Base-by-base conservation (phyloP, 2,888 invertebrate species). In the Atethmia centrago region DNA sequence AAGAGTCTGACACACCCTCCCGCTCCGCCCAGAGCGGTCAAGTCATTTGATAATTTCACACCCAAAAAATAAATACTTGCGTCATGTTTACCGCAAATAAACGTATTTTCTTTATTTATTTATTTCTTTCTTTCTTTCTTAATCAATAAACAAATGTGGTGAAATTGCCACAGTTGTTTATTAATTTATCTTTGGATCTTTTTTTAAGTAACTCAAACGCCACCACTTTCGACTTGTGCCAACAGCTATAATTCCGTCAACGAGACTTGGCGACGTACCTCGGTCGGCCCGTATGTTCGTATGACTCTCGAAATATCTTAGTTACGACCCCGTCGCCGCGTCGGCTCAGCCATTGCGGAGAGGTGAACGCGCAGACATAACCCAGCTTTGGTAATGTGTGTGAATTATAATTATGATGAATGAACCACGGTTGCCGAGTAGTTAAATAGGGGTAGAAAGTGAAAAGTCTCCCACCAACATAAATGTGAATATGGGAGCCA, bases 231-330 rank as follows among this genome's bases (percentile, higher is more conserved):
- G 45, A 70, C 69, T 89, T 91, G 72, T 47, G 28, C 88, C 91
- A 87, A n/a, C 64, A 36, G 62, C 82, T 84, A 85, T 93, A 92
- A 93, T 91, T 92, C 89, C 88, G 87, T 87, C 90, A 91, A 93
- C 91, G 91, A 92, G 89, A 85, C 91, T 87, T 88, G 90, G 88
- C 90, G 88, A 75, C 90, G 90, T 76, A 77, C 77, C 51, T 75
- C 73, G 67, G 65, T 89, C 87, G 89, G 86, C 89, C 90, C 91
- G 89, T 92, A 92, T 92, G 92, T 91, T 91, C 90, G 90, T 92
- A 90, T 90, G 91, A 87, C 90, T 88, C 91, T 90, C 88, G 86
- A 92, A 92, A 93, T 92, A 90, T 92, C 92, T 92, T 88, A 88
- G 92, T 92, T 92, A 93, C 90, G 91, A 91, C 88, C 88, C 87